Evolutionary conservation across 1,140 invertebrate genomes (phyloP).

Genomic region (Lepidotrigona ventralis): DNA sequence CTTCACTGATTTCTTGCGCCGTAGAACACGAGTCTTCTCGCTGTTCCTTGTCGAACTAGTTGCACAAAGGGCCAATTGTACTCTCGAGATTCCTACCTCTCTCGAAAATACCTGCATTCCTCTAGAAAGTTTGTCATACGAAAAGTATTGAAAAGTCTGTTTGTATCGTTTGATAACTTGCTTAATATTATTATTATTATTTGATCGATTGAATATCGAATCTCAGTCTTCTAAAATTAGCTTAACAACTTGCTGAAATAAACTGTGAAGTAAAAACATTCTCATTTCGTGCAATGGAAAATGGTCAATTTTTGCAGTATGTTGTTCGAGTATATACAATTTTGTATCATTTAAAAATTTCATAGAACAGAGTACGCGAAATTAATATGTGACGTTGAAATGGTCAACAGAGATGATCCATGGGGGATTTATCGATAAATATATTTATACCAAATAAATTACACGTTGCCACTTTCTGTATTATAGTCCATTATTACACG

Average conservation of each 20-base stretch:
- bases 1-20: conserved; percentile 55
- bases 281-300: too few relatives aligned
- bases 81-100: not conserved
- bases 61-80: not conserved
- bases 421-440: not conserved
- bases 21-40: conserved; percentile 58
- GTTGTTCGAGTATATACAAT: not conserved
- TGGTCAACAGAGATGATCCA: not conserved
- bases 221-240: too few relatives aligned
- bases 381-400: not conserved
- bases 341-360: not conserved
- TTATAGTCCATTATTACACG: conserved; percentile 49
- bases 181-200: too few relatives aligned
- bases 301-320: too few relatives aligned
- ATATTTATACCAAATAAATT: conserved; percentile 33
- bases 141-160: too few relatives aligned
- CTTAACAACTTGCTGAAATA: too few relatives aligned
- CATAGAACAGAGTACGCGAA: not conserved
- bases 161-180: too few relatives aligned
- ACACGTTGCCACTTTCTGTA: not conserved
- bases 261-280: too few relatives aligned
- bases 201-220: too few relatives aligned
- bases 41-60: conserved; percentile 4
- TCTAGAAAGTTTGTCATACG: not conserved
- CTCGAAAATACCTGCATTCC: not conserved